These are phyloP conservation scores for Ptychadena robeensis DNA, from an alignment of 2,797 vertebrate species.

Conservation along the genomic window DNA sequence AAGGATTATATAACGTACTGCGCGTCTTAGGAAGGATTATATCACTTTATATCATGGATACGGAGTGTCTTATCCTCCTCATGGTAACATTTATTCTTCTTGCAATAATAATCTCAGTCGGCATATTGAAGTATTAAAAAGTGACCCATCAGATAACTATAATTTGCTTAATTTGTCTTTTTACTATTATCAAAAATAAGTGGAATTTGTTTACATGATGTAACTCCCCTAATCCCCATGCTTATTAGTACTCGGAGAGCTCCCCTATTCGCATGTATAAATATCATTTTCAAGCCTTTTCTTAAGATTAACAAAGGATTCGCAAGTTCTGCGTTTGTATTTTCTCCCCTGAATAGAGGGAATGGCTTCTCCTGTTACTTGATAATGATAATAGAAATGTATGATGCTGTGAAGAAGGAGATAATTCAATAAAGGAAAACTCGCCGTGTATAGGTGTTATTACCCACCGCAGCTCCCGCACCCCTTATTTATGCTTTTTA, in stretches of 20 bases:
- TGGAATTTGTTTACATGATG: constrained; percentile 25
- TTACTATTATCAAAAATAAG: constrained; percentile 32
- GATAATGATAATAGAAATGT: background rate
- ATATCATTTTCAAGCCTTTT: constrained; percentile 23
- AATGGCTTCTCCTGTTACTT: constrained; percentile 12
- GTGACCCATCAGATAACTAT: constrained; percentile 18
- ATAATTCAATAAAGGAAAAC: background rate
- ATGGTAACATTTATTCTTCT: background rate
- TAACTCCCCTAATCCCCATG: constrained; percentile 52
- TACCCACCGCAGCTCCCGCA: background rate
- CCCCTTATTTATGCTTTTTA: background rate
- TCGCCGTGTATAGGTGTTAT: background rate
- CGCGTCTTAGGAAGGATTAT: background rate
- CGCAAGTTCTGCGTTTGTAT: constrained; percentile 26
- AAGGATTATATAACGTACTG: background rate
- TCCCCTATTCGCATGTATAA: constrained; percentile 23
- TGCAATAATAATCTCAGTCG: constrained; percentile 7
- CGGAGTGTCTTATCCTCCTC: background rate
- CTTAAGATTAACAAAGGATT: constrained; percentile 36
- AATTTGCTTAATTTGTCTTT: background rate
- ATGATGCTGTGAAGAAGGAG: background rate
- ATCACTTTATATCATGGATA: constrained; percentile 33
- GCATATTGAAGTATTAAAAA: constrained; percentile 11
- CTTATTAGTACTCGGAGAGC: constrained; percentile 25
- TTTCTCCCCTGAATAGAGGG: constrained; percentile 20